Evolutionary conservation across 2,113 vertebrate species (phyloP).

Genomic region (Chlorodrepanis virens): DNA sequence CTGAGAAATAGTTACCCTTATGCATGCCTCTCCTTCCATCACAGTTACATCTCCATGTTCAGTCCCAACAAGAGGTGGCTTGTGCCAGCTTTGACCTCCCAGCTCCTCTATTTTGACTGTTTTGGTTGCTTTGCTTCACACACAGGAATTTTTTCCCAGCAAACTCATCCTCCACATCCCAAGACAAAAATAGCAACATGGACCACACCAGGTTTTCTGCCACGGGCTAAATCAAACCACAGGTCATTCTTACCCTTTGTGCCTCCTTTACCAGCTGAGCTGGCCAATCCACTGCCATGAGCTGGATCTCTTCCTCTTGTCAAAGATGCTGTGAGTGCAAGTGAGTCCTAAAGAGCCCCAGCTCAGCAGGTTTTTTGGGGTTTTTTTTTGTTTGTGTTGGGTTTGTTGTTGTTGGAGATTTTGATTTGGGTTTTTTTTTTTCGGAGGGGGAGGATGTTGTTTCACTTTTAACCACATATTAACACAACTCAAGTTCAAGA

Average conservation of each 20-base stretch:
- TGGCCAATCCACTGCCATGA: neutral
- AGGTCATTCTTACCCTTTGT: neutral
- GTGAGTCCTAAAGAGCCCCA: neutral
- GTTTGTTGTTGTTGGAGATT: neutral
- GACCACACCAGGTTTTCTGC: neutral
- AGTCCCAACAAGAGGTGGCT: neutral
- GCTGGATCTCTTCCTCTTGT: rapidly evolving
- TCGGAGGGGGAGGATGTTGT: rapidly evolving
- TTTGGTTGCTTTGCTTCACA: neutral
- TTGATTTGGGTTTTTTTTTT: neutral
- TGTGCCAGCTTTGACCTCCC: neutral
- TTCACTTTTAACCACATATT: neutral
- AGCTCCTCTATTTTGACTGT: neutral
- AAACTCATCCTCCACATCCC: neutral
- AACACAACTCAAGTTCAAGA: neutral
- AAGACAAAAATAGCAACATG: neutral
- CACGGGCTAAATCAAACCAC: neutral
- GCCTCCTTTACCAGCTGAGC: neutral
- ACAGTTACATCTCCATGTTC: no score
- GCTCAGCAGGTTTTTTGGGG: no score
- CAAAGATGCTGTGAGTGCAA: neutral
- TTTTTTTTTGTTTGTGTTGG: no score
- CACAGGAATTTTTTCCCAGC: neutral
- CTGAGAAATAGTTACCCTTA: neutral
- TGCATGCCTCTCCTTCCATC: neutral